Evolutionary conservation across 2,113 vertebrate species (phyloP).

Genomic region (Benitochromis conjunctus): DNA sequence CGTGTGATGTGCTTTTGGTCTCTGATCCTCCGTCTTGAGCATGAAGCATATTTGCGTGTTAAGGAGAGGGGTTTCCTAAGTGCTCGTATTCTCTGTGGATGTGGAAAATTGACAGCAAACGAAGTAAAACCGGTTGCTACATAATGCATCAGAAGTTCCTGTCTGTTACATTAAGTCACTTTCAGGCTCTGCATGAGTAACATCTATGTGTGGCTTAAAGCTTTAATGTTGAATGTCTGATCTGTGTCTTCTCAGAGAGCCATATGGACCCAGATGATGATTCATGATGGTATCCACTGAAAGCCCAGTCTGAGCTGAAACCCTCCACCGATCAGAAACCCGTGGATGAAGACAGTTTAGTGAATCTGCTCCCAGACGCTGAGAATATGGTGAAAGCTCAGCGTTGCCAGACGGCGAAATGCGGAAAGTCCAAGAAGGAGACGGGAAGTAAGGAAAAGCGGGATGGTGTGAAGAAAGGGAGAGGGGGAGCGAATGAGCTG

Average conservation of each 20-base stretch:
- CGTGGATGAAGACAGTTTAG: slow-evolving; percentile 52
- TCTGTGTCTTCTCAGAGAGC: slow-evolving; percentile 56
- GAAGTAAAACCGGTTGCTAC: slow-evolving; percentile 19
- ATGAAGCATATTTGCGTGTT: not conserved
- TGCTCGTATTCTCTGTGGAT: not conserved
- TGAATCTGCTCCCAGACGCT: slow-evolving; percentile 50
- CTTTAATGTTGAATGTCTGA: slow-evolving; percentile 1
- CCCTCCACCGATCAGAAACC: slow-evolving; percentile 30
- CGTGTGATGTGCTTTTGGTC: not conserved
- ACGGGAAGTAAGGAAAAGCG: slow-evolving; percentile 37
- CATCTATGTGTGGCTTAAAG: not conserved
- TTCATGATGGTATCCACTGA: slow-evolving; percentile 49
- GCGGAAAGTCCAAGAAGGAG: slow-evolving; percentile 37
- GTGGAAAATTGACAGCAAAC: slow-evolving; percentile 21
- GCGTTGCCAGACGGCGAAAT: slow-evolving; percentile 47
- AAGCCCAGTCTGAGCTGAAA: slow-evolving; percentile 59
- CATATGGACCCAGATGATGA: slow-evolving; percentile 62
- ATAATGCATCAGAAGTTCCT: slow-evolving; percentile 33
- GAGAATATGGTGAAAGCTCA: slow-evolving; percentile 74
- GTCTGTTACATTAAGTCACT: slow-evolving; percentile 23
- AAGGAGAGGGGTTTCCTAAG: not conserved
- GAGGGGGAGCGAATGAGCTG: slow-evolving; percentile 12
- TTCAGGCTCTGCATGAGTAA: not conserved
- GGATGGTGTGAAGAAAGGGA: slow-evolving; percentile 10
- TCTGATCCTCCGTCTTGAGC: not conserved